These are phyloP conservation scores for Philereme vetulata DNA, from an alignment of 2,888 invertebrate species.

Conservation along the genomic window DNA sequence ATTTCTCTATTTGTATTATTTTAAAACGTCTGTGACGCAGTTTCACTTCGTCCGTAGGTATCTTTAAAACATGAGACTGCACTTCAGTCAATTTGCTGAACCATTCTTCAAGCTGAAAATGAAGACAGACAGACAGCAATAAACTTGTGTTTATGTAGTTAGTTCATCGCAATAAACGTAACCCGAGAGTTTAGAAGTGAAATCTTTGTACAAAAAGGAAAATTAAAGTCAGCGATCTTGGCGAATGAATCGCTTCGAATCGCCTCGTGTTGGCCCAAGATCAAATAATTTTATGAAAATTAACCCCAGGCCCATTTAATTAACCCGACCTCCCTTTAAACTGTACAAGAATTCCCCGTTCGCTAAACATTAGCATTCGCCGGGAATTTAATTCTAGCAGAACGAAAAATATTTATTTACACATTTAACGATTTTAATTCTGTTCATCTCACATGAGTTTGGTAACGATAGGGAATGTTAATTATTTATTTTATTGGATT, in stretches of 20 bases:
- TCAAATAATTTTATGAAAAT: slow-evolving; percentile 82
- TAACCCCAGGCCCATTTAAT: slow-evolving; percentile 79
- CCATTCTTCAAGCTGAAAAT: slow-evolving; percentile 58
- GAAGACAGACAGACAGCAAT: slow-evolving; percentile 65
- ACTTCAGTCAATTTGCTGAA: slow-evolving; percentile 60
- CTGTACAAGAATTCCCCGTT: slow-evolving; percentile 78
- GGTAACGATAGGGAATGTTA: slow-evolving; percentile 60
- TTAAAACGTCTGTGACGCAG: background rate
- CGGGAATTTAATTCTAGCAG: slow-evolving; percentile 75
- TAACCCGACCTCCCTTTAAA: slow-evolving; percentile 77
- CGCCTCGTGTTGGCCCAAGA: slow-evolving; percentile 66
- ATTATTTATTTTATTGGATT: slow-evolving; percentile 72
- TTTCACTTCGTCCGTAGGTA: slow-evolving; percentile 13
- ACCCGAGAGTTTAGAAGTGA: slow-evolving; percentile 46
- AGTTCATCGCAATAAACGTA: slow-evolving; percentile 53
- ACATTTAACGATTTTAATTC: slow-evolving; percentile 62
- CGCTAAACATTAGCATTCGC: slow-evolving; percentile 79
- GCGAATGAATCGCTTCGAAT: slow-evolving; percentile 67
- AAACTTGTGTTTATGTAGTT: slow-evolving; percentile 69
- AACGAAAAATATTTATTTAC: slow-evolving; percentile 72
- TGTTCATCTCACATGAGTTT: slow-evolving; percentile 61
- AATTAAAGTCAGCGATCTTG: slow-evolving; percentile 65
- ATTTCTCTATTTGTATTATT: too few species aligned
- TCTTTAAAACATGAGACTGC: slow-evolving; percentile 55
- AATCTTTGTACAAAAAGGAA: slow-evolving; percentile 63